Evolutionary conservation across 2,888 invertebrate genomes (phyloP).

Genomic region (Anaspis maculata): DNA sequence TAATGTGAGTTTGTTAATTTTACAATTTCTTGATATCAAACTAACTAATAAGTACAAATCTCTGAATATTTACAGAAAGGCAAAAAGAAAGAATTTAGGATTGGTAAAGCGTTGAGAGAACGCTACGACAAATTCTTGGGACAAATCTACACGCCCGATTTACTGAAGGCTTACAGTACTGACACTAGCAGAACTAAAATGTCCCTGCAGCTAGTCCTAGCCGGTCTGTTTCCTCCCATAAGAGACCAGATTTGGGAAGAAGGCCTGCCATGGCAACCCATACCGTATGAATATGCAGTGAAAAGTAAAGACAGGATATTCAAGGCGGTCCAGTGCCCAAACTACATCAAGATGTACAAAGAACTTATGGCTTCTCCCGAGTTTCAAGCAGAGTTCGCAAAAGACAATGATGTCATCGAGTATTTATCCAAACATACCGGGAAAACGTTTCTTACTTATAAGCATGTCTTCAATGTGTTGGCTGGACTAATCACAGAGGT

Average conservation of each 20-base stretch:
- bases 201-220: conserved; percentile 44
- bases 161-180: conserved; percentile 55
- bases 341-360: conserved; percentile 19
- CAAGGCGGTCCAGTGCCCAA: conserved; percentile 6
- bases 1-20: neutral
- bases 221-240: conserved; percentile 58
- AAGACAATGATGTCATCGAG: conserved; percentile 42
- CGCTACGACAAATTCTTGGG: conserved; percentile 55
- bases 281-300: conserved; percentile 59
- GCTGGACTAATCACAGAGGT: too few relatives aligned
- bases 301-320: conserved; percentile 18
- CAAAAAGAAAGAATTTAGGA: conserved; percentile 40
- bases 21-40: too few relatives aligned
- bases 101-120: conserved; percentile 53
- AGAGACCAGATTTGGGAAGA: conserved; percentile 49
- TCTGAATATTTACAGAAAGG: conserved; percentile 22
- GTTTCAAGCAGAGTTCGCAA: conserved; percentile 31
- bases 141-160: conserved; percentile 46
- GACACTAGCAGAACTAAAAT: conserved; percentile 54
- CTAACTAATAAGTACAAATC: neutral
- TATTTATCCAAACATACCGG: conserved; percentile 47
- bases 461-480: conserved; percentile 22
- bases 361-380: neutral
- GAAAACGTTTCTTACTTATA: conserved; percentile 44
- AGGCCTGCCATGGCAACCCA: conserved; percentile 61